phyloP scores from a whole-genome alignment of 2,113 vertebrate genomes.

The Nesospiza acunhae region DNA sequence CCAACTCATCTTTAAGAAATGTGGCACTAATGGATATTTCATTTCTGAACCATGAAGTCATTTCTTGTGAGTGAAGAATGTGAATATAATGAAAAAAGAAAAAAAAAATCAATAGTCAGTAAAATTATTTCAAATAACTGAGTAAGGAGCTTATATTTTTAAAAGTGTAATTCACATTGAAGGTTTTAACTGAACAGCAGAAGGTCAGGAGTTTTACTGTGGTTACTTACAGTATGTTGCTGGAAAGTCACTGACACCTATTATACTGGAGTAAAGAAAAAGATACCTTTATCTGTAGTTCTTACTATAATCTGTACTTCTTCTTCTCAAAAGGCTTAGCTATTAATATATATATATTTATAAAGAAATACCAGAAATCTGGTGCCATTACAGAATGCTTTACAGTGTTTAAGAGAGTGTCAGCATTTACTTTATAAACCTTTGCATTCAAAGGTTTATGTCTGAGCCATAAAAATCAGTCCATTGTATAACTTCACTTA shows the following conservation, averaged over 20 bases:
- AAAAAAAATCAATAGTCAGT: conserved; percentile 2
- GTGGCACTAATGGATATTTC: background rate
- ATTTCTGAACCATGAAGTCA: background rate
- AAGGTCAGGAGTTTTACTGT: conserved; percentile 15
- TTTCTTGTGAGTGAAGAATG: background rate
- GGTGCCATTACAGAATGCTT: background rate
- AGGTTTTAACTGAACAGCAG: background rate
- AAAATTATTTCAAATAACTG: conserved; percentile 24
- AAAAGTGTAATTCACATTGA: background rate
- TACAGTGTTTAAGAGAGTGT: background rate
- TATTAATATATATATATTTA: background rate
- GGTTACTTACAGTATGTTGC: background rate
- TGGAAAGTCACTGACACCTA: background rate
- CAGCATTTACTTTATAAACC: conserved; percentile 10
- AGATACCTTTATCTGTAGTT: background rate
- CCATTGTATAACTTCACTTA: background rate
- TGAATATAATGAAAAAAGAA: background rate
- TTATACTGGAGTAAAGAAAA: conserved; percentile 12
- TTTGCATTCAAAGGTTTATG: conserved; percentile 22
- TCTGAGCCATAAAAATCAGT: conserved; percentile 2
- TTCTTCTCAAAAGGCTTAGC: background rate
- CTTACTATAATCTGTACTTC: background rate
- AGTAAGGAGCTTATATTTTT: background rate
- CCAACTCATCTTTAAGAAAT: background rate
- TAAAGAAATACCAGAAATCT: background rate